A percentile compares a stretch with the other conserved stretches of the same genome.
These are phyloP conservation scores for Lytechinus variegatus DNA, from an alignment of 35 echinoderm and acorn worm species.

Conservation along the genomic window DNA sequence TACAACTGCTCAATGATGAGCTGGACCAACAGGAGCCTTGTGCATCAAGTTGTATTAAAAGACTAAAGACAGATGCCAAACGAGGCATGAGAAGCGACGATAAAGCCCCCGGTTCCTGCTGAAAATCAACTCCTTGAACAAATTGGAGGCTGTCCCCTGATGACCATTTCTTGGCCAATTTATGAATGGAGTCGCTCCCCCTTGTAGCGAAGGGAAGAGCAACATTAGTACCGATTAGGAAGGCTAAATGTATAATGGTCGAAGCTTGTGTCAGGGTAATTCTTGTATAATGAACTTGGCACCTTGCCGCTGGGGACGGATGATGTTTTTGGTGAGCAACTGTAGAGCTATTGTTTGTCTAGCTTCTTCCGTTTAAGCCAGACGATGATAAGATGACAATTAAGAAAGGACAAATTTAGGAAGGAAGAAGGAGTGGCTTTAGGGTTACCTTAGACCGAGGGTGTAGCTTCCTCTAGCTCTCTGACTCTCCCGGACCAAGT, in stretches of 20 bases:
- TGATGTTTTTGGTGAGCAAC: neutral
- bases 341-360: neutral
- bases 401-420: neutral
- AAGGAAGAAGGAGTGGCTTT: neutral
- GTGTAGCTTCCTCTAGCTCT: conserved; percentile 90
- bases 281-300: conserved; percentile 40
- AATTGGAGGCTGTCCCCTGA: conserved; percentile 5
- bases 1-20: neutral
- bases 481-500: conserved; percentile 91
- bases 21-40: neutral
- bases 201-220: neutral
- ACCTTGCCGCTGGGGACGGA: neutral
- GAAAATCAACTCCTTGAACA: neutral
- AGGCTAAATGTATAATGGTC: neutral
- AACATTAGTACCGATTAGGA: conserved; percentile 7
- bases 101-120: conserved; percentile 19
- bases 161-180: neutral
- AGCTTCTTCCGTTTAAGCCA: neutral
- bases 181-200: conserved; percentile 14
- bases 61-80: conserved; percentile 22
- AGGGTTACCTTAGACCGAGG: conserved; percentile 82
- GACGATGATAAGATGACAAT: neutral
- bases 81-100: neutral
- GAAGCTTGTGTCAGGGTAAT: neutral
- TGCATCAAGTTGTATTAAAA: neutral